Percentiles rank a stretch among this genome's conserved stretches.
These are phyloP conservation scores for Erebia epiphron DNA, from an alignment of 2,888 invertebrate genomes.

Conservation along the genomic window DNA sequence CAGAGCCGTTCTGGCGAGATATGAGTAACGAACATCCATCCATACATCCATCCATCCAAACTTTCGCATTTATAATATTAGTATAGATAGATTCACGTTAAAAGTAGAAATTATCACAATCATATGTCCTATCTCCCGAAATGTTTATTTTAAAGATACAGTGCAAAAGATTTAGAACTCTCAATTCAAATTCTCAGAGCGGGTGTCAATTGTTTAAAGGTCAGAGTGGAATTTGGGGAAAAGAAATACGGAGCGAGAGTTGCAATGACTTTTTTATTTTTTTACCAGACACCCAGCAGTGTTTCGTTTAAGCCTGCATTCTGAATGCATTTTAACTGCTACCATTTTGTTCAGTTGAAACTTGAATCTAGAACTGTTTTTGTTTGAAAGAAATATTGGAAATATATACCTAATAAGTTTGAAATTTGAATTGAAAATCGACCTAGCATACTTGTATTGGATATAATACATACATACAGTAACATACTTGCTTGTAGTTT, in stretches of 20 bases:
- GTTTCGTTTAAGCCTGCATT: background rate
- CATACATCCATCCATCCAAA: too few relatives aligned
- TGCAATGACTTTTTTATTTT: background rate
- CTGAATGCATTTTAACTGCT: slow-evolving; percentile 3
- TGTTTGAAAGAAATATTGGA: background rate
- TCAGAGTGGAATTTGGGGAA: slow-evolving; percentile 10
- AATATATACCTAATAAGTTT: background rate
- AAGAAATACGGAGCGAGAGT: slow-evolving; percentile 1
- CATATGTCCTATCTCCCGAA: too few relatives aligned
- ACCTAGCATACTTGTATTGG: background rate
- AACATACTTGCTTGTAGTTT: too few relatives aligned
- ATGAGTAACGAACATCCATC: too few relatives aligned
- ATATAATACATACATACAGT: too few relatives aligned
- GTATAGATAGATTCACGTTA: too few relatives aligned
- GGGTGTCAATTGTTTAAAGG: slow-evolving; percentile 7
- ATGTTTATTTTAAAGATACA: too few relatives aligned
- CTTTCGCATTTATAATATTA: too few relatives aligned
- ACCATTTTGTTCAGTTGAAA: background rate
- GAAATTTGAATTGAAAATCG: background rate
- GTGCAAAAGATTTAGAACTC: slow-evolving; percentile 1
- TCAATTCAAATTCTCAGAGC: slow-evolving; percentile 4
- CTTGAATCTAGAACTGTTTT: background rate
- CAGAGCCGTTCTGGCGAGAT: too few relatives aligned
- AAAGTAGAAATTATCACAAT: too few relatives aligned
- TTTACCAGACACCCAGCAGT: background rate